Evolutionary conservation across 2,888 invertebrate genomes (phyloP).

Genomic region (Amblyjoppa proteus): DNA sequence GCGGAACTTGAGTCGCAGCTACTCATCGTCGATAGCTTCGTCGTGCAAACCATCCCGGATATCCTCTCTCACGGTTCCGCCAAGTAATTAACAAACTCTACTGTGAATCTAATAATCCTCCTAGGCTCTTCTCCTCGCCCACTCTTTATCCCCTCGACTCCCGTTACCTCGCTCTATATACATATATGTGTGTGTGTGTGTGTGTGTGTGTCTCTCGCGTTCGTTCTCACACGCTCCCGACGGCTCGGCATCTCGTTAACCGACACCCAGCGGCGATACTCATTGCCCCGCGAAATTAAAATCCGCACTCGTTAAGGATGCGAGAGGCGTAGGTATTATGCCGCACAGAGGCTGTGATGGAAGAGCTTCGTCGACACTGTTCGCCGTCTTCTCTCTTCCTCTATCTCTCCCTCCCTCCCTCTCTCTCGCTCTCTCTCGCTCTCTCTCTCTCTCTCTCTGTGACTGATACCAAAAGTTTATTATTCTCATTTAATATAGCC

Average conservation of each 20-base stretch:
- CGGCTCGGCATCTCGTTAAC: conserved; percentile 52
- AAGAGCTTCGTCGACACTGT: conserved; percentile 5
- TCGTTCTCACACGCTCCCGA: background rate
- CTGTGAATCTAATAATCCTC: conserved; percentile 58
- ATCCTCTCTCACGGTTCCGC: background rate
- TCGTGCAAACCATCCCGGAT: background rate
- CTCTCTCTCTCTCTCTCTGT: background rate
- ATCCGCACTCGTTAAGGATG: conserved; percentile 45
- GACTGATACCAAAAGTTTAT: conserved; percentile 31
- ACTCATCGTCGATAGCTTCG: conserved; percentile 6
- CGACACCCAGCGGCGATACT: conserved; percentile 55
- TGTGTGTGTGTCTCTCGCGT: background rate
- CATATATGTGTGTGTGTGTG: too few relatives aligned
- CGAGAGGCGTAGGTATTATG: conserved; percentile 9
- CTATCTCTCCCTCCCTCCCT: background rate
- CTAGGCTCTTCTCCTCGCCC: conserved; percentile 4
- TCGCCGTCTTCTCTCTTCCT: background rate
- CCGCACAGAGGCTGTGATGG: background rate
- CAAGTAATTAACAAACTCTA: conserved; percentile 58
- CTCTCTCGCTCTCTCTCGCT: background rate
- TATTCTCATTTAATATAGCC: conserved; percentile 8
- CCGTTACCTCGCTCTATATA: background rate
- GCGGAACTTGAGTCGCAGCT: conserved; percentile 21
- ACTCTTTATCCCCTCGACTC: conserved; percentile 14
- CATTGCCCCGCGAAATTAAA: conserved; percentile 57